Evolutionary conservation across 2,888 invertebrate species (phyloP).

Genomic region (Horisme vitalbata): DNA sequence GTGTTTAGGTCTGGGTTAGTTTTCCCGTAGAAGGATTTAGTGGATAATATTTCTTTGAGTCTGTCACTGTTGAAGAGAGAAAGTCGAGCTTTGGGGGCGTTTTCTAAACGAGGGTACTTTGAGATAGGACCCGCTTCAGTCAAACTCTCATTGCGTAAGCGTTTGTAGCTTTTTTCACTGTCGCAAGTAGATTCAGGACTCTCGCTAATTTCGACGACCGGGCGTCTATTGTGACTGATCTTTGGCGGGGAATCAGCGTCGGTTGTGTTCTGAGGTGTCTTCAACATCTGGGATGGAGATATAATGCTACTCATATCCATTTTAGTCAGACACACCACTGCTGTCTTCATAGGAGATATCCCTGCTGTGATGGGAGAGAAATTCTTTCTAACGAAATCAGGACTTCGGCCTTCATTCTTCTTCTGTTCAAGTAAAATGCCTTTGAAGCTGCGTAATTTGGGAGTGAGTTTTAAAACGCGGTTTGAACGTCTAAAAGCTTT

Average conservation of each 20-base stretch:
- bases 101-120: slow-evolving; percentile 66
- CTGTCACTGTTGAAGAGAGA: slow-evolving; percentile 72
- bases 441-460: slow-evolving; percentile 67
- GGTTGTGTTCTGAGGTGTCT: slow-evolving; percentile 69
- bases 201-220: slow-evolving; percentile 61
- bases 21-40: slow-evolving; percentile 83
- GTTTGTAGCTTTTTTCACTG: slow-evolving; percentile 67
- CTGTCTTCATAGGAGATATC: slow-evolving; percentile 53
- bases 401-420: slow-evolving; percentile 45
- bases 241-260: slow-evolving; percentile 70
- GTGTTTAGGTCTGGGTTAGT: slow-evolving; percentile 65
- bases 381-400: neutral
- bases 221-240: slow-evolving; percentile 59
- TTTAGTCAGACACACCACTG: slow-evolving; percentile 63
- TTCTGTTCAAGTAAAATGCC: slow-evolving; percentile 67
- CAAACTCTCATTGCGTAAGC: slow-evolving; percentile 63
- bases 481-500: slow-evolving; percentile 55
- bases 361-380: slow-evolving; percentile 22
- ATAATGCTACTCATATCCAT: slow-evolving; percentile 60
- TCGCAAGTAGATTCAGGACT: slow-evolving; percentile 67
- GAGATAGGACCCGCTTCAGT: slow-evolving; percentile 57
- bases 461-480: slow-evolving; percentile 57
- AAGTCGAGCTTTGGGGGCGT: slow-evolving; percentile 67
- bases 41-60: slow-evolving; percentile 74
- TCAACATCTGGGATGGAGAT: slow-evolving; percentile 69